Evolutionary conservation across 1,140 invertebrate genomes (phyloP).

Genomic region (Tyrophagus putrescentiae): DNA sequence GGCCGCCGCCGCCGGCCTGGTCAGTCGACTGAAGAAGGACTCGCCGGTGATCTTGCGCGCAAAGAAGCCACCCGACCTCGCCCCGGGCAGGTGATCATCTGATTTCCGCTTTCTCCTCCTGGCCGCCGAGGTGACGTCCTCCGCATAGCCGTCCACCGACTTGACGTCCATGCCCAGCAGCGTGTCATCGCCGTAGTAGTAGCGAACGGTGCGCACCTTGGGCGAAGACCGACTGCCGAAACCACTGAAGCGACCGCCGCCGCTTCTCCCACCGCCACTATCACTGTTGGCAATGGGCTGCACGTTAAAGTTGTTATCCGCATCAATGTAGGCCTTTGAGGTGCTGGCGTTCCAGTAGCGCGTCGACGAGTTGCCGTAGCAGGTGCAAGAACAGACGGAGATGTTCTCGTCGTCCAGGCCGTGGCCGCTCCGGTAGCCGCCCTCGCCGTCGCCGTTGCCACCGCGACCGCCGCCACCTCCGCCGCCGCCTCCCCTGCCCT

Average conservation of each 20-base stretch:
- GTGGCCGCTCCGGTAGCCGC: slow-evolving; percentile 30
- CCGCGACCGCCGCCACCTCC: slow-evolving; percentile 31
- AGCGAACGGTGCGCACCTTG: slow-evolving; percentile 6
- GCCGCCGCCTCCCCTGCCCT: background rate
- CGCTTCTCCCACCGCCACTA: too few relatives aligned
- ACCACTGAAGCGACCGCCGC: background rate
- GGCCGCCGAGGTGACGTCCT: background rate
- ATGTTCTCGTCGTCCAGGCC: slow-evolving; percentile 45
- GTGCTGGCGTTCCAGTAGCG: slow-evolving; percentile 10
- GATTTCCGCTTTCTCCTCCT: background rate
- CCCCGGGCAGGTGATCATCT: background rate
- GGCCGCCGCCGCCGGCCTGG: too few relatives aligned
- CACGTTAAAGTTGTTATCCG: slow-evolving; percentile 3
- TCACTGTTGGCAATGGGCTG: background rate
- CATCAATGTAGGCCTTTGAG: background rate
- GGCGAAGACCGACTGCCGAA: slow-evolving; percentile 1
- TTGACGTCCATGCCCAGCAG: slow-evolving; percentile 9
- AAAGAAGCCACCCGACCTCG: background rate
- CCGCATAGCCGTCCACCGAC: background rate
- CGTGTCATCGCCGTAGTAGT: background rate
- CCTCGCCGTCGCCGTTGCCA: slow-evolving; percentile 13
- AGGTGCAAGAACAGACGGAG: slow-evolving; percentile 67
- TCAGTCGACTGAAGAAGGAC: background rate
- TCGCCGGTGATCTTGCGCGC: background rate
- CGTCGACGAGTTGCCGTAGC: slow-evolving; percentile 40